These are phyloP conservation scores for Drosophila suboccidentalis DNA, from an alignment of 2,888 invertebrate species.

Conservation along the genomic window DNA sequence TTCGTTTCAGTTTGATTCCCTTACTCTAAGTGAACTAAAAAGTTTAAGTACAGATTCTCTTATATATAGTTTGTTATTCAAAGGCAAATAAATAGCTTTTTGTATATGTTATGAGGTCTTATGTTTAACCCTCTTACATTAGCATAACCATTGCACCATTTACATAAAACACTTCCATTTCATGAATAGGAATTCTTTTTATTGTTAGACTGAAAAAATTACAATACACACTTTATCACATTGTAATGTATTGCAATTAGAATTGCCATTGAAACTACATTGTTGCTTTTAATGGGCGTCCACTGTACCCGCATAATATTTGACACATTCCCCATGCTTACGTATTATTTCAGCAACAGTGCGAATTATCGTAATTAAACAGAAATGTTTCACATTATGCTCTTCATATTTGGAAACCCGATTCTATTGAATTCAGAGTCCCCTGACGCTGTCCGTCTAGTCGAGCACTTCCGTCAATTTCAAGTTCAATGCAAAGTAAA, in stretches of 20 bases:
- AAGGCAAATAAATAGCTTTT: background rate
- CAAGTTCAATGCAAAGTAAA: constrained; percentile 15
- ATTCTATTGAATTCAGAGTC: constrained; percentile 3
- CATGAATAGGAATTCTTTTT: background rate
- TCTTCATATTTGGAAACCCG: constrained; percentile 5
- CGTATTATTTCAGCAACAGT: constrained; percentile 1
- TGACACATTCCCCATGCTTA: background rate
- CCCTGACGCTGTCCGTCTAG: background rate
- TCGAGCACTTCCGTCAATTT: constrained; percentile 6
- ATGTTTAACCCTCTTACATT: background rate
- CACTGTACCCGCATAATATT: constrained; percentile 11
- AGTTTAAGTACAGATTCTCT: background rate
- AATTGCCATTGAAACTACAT: background rate
- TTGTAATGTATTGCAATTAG: background rate
- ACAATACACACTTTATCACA: background rate
- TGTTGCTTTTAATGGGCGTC: background rate
- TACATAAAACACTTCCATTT: background rate
- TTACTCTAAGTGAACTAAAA: background rate
- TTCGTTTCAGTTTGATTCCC: no score
- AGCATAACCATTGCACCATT: background rate
- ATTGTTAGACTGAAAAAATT: background rate
- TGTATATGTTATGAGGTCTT: constrained; percentile 1
- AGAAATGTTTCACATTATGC: constrained; percentile 19
- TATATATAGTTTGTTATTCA: background rate
- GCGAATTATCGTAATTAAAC: constrained; percentile 23